Evolutionary conservation across 2,797 vertebrate species (phyloP), one percentile per base, ranked within the genome.

Genomic region (Passerculus sandwichensis): DNA sequence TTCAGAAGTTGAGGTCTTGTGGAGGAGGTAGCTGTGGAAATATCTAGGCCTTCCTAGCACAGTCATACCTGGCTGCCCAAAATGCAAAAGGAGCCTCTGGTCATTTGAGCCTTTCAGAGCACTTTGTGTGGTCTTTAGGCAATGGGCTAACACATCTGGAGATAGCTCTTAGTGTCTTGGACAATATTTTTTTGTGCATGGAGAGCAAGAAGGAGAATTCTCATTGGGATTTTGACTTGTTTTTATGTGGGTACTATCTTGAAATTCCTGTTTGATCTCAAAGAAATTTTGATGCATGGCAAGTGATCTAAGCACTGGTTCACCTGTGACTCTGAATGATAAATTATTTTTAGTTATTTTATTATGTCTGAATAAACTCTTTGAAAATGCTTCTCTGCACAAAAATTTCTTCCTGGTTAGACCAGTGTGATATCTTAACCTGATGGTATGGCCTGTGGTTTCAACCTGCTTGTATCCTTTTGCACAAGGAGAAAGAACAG

Each of bases 91-190:
- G 42, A 73, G 36, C 6, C n/a, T 66, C 13, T 19, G 50, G 29
- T 82, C 17, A 4, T 40, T 54, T 26, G 71, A 80, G 53, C 25
- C 30, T 66, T 80, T 77, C 47, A 42, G 72, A 80, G 15, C 7
- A 5, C 14, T 85, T 77, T 32, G 12, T 67, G 0, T 44, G 19
- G 25, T 59, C 36, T 80, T 74, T 8, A 20, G 53, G 36, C 65
- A 78, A 0, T 3, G 0, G 40, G 36, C 30, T 6, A 3, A 11
- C 44, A 54, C 6, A 2, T n/a, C 42, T 20, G 45, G 27, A 25
- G n/a, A 17, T 77, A 29, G 17, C 34, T 91, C 57, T 87, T 65
- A 10, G 50, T 80, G 26, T 92, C 50, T 73, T 50, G 13, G n/a
- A 20, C 34, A n/a, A 1, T 54, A 17, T 59, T 79, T 64, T 81